These are phyloP conservation scores for Oligia strigilis DNA, from an alignment of 2,888 invertebrate genomes.

Conservation along the genomic window DNA sequence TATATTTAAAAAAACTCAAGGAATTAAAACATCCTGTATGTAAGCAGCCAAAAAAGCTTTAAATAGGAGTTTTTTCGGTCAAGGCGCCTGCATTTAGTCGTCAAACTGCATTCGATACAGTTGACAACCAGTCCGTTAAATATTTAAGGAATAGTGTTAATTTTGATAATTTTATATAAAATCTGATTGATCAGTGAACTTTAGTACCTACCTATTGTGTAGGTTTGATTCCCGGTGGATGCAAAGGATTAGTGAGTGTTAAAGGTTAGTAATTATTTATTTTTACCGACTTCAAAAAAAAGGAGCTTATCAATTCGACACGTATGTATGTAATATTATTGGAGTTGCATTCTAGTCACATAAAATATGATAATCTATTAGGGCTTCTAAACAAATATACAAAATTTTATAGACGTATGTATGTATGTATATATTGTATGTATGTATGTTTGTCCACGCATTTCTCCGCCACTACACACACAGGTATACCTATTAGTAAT, in stretches of 20 bases:
- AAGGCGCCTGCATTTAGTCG: slow-evolving; percentile 16
- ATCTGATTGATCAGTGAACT: neutral
- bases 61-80: slow-evolving; percentile 9
- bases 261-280: slow-evolving; percentile 10
- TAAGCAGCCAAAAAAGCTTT: neutral
- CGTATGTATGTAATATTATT: too few relatives aligned
- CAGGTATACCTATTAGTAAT: too few relatives aligned
- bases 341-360: too few relatives aligned
- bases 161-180: neutral
- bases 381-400: too few relatives aligned
- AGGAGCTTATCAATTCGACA: too few relatives aligned
- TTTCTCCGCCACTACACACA: too few relatives aligned
- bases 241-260: neutral
- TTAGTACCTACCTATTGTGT: neutral
- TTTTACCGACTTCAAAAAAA: too few relatives aligned
- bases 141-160: neutral
- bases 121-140: neutral
- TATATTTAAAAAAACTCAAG: neutral
- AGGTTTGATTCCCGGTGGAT: neutral
- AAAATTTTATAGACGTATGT: too few relatives aligned
- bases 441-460: too few relatives aligned
- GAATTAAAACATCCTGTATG: neutral
- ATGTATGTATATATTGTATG: too few relatives aligned
- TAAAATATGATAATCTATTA: too few relatives aligned
- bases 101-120: neutral